Conservation (phyloP, 2,888 invertebrate genomes). For the Operophtera brumata region DNA sequence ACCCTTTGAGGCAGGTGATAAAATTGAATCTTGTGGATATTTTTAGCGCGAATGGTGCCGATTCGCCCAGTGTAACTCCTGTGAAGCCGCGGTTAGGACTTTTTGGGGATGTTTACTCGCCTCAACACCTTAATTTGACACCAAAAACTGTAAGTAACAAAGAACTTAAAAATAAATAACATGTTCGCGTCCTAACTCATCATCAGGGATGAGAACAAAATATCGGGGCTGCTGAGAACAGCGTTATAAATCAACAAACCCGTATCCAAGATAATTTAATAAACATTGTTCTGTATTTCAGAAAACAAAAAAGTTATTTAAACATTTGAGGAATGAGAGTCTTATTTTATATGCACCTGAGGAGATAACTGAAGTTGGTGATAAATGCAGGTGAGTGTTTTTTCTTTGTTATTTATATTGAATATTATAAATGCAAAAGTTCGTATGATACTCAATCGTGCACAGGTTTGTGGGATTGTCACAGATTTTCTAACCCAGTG, state of each 20-base stretch:
- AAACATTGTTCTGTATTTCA: conserved; percentile 36
- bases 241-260: too few species aligned
- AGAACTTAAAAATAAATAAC: not conserved
- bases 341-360: conserved; percentile 58
- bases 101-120: conserved; percentile 73
- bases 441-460: too few species aligned
- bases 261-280: not conserved
- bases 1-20: conserved; percentile 28
- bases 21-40: conserved; percentile 33
- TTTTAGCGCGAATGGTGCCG: conserved; percentile 46
- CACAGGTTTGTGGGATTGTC: too few species aligned
- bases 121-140: conserved; percentile 73
- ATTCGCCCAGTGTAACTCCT: conserved; percentile 57
- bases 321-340: conserved; percentile 54
- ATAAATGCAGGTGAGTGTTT: conserved; percentile 62
- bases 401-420: not conserved
- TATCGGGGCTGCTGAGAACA: not conserved
- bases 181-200: too few species aligned
- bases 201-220: too few species aligned
- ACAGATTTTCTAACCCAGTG: too few species aligned
- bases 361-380: conserved; percentile 49
- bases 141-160: conserved; percentile 64
- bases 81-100: conserved; percentile 65
- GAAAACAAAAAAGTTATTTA: conserved; percentile 48
- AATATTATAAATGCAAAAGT: too few species aligned